Evolutionary conservation across 2,113 vertebrate species (phyloP).

Genomic region (Dasyprocta punctata): DNA sequence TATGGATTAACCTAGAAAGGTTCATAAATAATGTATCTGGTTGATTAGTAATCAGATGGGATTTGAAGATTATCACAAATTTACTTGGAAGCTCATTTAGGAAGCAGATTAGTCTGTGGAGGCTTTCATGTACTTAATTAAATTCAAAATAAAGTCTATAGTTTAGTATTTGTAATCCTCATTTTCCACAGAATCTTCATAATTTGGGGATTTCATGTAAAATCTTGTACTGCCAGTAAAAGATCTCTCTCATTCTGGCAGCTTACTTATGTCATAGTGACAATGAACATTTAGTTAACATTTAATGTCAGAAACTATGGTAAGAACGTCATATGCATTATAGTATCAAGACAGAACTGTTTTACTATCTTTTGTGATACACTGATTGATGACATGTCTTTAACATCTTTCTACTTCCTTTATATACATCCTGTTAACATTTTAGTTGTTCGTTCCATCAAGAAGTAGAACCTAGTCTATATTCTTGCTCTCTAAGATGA

Average conservation of each 20-base stretch:
- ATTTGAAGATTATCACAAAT: not conserved
- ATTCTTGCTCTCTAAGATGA: not conserved
- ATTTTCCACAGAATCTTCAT: not conserved
- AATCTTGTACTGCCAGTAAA: not conserved
- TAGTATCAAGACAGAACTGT: not conserved
- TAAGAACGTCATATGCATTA: not conserved
- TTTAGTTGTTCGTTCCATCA: not conserved
- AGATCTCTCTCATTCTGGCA: not conserved
- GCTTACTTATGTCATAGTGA: not conserved
- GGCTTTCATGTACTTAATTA: not conserved
- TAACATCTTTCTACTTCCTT: not conserved
- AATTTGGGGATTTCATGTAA: constrained; percentile 4
- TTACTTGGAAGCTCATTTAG: not conserved
- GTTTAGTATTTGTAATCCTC: not conserved
- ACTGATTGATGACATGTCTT: not conserved
- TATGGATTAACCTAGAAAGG: not conserved
- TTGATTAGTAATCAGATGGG: not conserved
- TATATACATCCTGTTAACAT: not conserved
- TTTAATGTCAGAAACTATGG: not conserved
- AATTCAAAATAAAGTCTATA: not conserved
- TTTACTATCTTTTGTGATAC: not conserved
- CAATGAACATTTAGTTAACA: not conserved
- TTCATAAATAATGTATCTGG: not conserved
- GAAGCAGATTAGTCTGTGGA: not conserved
- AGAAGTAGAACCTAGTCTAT: not conserved